phyloP scores from a whole-genome alignment of 2,888 invertebrate species.

The Hyalella azteca region DNA sequence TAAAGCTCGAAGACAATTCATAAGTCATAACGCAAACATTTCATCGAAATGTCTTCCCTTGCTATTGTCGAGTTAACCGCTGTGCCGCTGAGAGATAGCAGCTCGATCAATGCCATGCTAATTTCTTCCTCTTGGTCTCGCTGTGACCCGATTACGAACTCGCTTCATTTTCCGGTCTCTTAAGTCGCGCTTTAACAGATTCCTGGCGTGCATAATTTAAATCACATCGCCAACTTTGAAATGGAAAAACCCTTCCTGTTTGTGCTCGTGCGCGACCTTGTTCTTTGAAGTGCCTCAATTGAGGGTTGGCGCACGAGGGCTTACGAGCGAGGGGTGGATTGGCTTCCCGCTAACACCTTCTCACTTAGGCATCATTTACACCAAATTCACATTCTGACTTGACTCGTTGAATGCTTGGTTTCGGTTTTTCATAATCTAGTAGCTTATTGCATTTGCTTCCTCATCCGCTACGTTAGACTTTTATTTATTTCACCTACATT shows the following conservation, averaged over 20 bases:
- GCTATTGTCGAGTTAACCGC: too few relatives aligned
- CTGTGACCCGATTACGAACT: conserved; percentile 27
- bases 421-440: too few relatives aligned
- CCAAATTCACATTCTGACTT: too few relatives aligned
- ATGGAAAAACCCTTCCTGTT: conserved; percentile 36
- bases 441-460: too few relatives aligned
- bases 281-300: conserved; percentile 32
- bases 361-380: conserved; percentile 3
- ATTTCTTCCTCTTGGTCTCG: not conserved
- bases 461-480: too few relatives aligned
- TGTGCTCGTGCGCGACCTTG: conserved; percentile 27
- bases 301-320: conserved; percentile 20
- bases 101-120: not conserved
- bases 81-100: not conserved
- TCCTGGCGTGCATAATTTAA: conserved; percentile 28
- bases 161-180: conserved; percentile 32
- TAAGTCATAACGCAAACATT: too few relatives aligned
- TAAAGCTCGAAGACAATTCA: too few relatives aligned
- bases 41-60: too few relatives aligned
- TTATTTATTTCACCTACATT: too few relatives aligned
- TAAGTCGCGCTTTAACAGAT: conserved; percentile 33
- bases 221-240: conserved; percentile 30
- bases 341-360: not conserved
- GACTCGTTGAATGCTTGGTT: too few relatives aligned
- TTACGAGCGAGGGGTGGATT: not conserved